Evolutionary conservation across 1,140 invertebrate species (phyloP).

Genomic region (Ceratosolen fusciceps): DNA sequence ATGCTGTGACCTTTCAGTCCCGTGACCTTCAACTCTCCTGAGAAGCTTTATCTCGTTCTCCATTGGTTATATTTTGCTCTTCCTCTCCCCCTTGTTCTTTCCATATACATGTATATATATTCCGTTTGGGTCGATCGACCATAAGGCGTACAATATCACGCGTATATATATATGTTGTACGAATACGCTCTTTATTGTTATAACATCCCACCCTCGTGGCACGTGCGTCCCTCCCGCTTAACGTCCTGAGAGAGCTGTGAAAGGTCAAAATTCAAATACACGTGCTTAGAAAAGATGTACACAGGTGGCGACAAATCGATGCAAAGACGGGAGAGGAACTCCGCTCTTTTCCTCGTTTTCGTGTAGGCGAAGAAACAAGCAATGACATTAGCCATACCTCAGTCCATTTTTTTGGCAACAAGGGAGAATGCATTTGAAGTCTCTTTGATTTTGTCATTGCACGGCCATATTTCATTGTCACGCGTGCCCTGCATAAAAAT

Average conservation of each 20-base stretch:
- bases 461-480: background rate
- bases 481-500: background rate
- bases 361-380: background rate
- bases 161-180: no score
- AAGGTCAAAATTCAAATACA: constrained; percentile 5
- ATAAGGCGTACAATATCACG: no score
- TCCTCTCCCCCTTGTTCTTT: background rate
- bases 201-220: background rate
- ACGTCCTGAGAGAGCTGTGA: background rate
- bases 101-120: background rate
- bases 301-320: background rate
- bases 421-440: background rate
- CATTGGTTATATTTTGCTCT: background rate
- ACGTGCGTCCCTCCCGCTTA: constrained; percentile 1
- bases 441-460: background rate
- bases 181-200: background rate
- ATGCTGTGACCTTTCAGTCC: background rate
- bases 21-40: constrained; percentile 12
- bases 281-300: background rate
- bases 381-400: background rate
- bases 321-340: background rate
- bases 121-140: no score
- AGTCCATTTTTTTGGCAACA: background rate
- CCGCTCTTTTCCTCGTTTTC: no score
- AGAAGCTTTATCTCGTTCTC: background rate